phyloP scores from a whole-genome alignment of 2,888 invertebrate species.

The Fragum fragum region DNA sequence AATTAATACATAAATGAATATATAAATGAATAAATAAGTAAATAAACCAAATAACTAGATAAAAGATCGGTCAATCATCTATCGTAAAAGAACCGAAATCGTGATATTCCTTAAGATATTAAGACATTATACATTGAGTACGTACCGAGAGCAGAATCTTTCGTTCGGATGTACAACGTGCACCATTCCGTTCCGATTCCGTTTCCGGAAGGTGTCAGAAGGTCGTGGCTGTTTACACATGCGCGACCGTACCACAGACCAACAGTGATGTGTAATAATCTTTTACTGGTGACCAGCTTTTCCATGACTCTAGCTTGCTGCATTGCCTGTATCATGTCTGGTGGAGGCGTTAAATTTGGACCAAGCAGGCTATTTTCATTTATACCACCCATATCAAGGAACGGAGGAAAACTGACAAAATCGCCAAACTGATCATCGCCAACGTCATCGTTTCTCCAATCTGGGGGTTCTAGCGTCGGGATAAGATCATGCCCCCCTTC shows the following conservation, averaged over 20 bases:
- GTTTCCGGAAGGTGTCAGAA: not conserved
- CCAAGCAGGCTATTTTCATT: not conserved
- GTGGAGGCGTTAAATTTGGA: not conserved
- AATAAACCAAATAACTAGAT: too few relatives aligned
- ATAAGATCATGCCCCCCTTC: not conserved
- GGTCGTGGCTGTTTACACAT: slow-evolving; percentile 30
- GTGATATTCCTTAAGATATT: too few relatives aligned
- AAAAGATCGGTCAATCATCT: too few relatives aligned
- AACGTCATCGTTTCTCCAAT: not conserved
- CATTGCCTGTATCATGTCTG: not conserved
- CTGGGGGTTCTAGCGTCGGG: not conserved
- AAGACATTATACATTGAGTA: too few relatives aligned
- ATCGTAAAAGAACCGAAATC: too few relatives aligned
- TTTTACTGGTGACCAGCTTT: not conserved
- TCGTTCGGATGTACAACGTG: slow-evolving; percentile 39
- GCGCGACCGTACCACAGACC: slow-evolving; percentile 53
- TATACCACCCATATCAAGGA: not conserved
- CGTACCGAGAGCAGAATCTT: slow-evolving; percentile 28
- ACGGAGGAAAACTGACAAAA: not conserved
- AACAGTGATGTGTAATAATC: slow-evolving; percentile 34
- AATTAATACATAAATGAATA: too few relatives aligned
- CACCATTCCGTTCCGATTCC: slow-evolving; percentile 45
- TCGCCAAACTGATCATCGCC: not conserved
- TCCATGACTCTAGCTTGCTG: slow-evolving; percentile 15
- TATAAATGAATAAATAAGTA: too few relatives aligned